Evolutionary conservation across 2,113 vertebrate genomes (phyloP).

Genomic region (Zootoca vivipara): DNA sequence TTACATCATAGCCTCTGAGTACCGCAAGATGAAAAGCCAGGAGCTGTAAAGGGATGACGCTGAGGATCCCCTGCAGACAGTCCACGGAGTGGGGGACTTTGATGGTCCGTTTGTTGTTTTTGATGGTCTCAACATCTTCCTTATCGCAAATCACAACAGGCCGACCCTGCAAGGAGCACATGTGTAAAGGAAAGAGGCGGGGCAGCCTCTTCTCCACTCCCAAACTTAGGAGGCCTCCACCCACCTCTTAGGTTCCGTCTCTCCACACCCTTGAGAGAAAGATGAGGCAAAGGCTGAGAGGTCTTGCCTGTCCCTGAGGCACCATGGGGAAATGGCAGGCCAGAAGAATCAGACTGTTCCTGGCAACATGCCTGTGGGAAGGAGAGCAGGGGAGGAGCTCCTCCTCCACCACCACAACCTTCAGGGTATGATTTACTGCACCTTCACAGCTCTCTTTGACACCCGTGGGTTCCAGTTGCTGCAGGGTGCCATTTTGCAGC

Average conservation of each 20-base stretch:
- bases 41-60: constrained; percentile 95
- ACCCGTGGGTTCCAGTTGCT: too few relatives aligned
- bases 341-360: too few relatives aligned
- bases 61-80: constrained; percentile 96
- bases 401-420: too few relatives aligned
- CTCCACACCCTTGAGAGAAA: not conserved
- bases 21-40: constrained; percentile 97
- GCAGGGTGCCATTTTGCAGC: too few relatives aligned
- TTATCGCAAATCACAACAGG: constrained; percentile 96
- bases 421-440: too few relatives aligned
- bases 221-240: too few relatives aligned
- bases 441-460: too few relatives aligned
- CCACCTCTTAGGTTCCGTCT: too few relatives aligned
- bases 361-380: too few relatives aligned
- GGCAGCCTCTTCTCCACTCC: not conserved
- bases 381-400: too few relatives aligned
- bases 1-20: constrained; percentile 93
- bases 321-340: too few relatives aligned
- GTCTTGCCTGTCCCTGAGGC: not conserved
- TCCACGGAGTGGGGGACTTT: constrained; percentile 96
- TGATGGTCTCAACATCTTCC: constrained; percentile 94
- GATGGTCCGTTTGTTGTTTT: constrained; percentile 90
- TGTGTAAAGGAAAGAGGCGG: not conserved
- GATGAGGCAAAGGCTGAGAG: not conserved
- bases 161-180: constrained; percentile 80